phyloP scores from a whole-genome alignment of 2,888 invertebrate species.

The Leptinotarsa tumamoca region DNA sequence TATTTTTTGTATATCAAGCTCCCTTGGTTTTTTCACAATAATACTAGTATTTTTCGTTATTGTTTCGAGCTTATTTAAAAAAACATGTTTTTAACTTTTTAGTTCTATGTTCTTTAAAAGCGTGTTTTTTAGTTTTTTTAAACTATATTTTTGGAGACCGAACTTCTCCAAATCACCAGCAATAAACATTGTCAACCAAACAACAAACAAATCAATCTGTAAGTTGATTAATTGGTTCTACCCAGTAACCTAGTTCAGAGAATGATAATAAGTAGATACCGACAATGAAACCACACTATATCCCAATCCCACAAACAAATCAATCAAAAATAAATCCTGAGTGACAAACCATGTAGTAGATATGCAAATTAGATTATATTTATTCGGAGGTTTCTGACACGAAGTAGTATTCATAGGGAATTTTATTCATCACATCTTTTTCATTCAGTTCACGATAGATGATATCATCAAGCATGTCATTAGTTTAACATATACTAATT shows the following conservation, averaged over 20 bases:
- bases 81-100: no score
- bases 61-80: no score
- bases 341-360: constrained; percentile 3
- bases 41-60: no score
- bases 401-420: constrained; percentile 1
- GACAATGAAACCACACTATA: neutral
- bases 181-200: no score
- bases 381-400: constrained; percentile 3
- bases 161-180: no score
- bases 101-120: no score
- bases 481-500: neutral
- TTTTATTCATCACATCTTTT: neutral
- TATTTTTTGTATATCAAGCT: no score
- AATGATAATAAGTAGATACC: neutral
- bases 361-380: constrained; percentile 5
- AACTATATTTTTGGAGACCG: no score
- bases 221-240: neutral
- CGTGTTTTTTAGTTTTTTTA: no score
- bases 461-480: neutral
- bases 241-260: neutral
- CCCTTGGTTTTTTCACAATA: no score
- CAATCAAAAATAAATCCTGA: neutral
- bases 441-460: neutral
- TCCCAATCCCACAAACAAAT: neutral
- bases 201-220: no score